Evolutionary conservation across 2,113 vertebrate species (phyloP), one percentile per base, ranked within the genome.

Genomic region (Pluvianellus socialis): DNA sequence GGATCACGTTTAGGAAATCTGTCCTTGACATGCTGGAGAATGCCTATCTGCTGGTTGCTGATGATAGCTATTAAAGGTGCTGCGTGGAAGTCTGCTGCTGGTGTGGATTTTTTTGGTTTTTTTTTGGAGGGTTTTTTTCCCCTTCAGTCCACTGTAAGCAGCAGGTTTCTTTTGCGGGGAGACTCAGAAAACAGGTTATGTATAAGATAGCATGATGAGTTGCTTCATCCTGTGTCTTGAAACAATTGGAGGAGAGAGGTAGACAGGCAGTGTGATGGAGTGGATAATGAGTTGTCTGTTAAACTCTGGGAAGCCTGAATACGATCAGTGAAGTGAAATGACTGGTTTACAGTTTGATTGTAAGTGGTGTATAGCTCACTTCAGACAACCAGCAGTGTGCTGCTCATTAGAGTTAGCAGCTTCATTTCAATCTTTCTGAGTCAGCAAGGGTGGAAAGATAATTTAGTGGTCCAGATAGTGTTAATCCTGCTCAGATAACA

Each of bases 241-340:
- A 95, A 90, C 63, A 88, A 47, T 56, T 61, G 62, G 55, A 87
- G 53, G 62, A 92, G 76, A 95, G 83, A 92, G 27, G 59, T 75
- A 80, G 92, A 91, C 68, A 87, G 89, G 50, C 70, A 85, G 66
- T 49, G 49, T 94, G 95, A 94, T 91, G 53, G 77, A 90, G n/a
- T 88, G 74, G 91, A 76, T 95, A 93, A 95, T 92, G 70, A 93
- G 76, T 80, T 97, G 91, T 91, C 94, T 90, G 85, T 95, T 96
- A 82, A 92, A 85, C 79, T 56, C n/a, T 68, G 45, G 68, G 58
- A 94, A 88, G 70, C 75, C 72, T 65, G 75, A 97, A 81, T 77
- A 75, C 88, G 47, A 94, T 94, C 81, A 71, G 42, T 82, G 86
- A 95, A 92, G 81, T 90, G 91, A 97, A 86, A 94, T 97, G 70